phyloP scores from a whole-genome alignment of 2,797 vertebrate species.

The Phrynocephalus forsythii region DNA sequence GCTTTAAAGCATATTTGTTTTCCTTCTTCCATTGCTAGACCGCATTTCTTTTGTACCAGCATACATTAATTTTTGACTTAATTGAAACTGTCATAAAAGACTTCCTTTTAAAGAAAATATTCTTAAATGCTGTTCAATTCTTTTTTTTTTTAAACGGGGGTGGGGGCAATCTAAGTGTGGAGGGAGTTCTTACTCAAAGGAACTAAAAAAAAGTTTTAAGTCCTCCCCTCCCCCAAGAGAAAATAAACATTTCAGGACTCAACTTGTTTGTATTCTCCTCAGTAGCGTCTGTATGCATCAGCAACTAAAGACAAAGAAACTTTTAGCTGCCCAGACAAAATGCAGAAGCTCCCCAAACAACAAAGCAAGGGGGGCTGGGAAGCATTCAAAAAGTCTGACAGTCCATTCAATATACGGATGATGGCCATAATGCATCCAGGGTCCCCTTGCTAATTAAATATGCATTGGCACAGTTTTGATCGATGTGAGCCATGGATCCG shows the following conservation, averaged over 20 bases:
- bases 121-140: constrained; percentile 67
- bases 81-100: constrained; percentile 76
- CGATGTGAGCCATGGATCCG: constrained; percentile 92
- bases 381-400: constrained; percentile 91
- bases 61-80: constrained; percentile 74
- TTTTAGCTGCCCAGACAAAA: constrained; percentile 89
- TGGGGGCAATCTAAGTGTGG: constrained; percentile 56
- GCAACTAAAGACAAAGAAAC: constrained; percentile 98
- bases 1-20: constrained; percentile 69
- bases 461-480: constrained; percentile 94
- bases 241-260: constrained; percentile 90
- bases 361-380: constrained; percentile 78
- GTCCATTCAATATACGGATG: constrained; percentile 87
- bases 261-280: constrained; percentile 91
- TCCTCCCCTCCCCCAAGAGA: constrained; percentile 80
- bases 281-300: constrained; percentile 87
- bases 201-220: constrained; percentile 71
- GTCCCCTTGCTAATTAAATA: constrained; percentile 97
- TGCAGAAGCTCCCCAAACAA: constrained; percentile 87
- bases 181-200: constrained; percentile 71
- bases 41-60: constrained; percentile 70
- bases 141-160: constrained; percentile 31
- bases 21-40: constrained; percentile 73
- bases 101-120: constrained; percentile 74
- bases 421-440: constrained; percentile 84